These are phyloP conservation scores for Gobionotothen gibberifrons DNA, from an alignment of 2,797 vertebrate species.

Conservation along the genomic window DNA sequence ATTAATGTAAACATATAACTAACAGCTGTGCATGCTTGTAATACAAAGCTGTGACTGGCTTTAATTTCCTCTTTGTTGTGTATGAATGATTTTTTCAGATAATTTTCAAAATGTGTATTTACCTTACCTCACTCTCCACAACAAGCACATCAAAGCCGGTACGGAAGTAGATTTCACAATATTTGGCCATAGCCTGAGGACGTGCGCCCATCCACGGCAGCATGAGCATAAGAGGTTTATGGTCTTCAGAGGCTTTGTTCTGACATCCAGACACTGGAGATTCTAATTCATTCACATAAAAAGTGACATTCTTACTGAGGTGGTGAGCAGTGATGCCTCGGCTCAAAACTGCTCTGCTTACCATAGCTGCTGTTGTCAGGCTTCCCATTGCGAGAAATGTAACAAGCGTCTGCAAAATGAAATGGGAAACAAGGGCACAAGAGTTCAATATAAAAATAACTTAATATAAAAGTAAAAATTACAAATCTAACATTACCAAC, in stretches of 20 bases:
- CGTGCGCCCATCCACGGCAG: constrained; percentile 83
- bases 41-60: neutral
- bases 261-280: constrained; percentile 14
- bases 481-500: too few relatives aligned
- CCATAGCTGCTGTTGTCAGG: constrained; percentile 49
- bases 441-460: too few relatives aligned
- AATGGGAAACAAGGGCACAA: too few relatives aligned
- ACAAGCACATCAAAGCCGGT: constrained; percentile 79
- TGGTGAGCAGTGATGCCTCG: constrained; percentile 67
- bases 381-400: neutral
- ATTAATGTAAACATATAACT: neutral
- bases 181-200: constrained; percentile 73
- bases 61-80: too few relatives aligned
- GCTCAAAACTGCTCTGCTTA: constrained; percentile 41
- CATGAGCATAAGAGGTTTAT: constrained; percentile 76
- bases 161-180: constrained; percentile 81
- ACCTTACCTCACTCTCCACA: constrained; percentile 75
- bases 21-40: neutral
- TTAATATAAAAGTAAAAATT: too few relatives aligned
- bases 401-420: neutral
- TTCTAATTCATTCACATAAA: constrained; percentile 65
- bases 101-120: accelerated
- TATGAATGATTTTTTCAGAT: too few relatives aligned
- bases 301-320: constrained; percentile 78
- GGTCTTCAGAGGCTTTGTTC: neutral